Evolutionary conservation across 1,140 invertebrate genomes (phyloP).

Genomic region (Araneus ventricosus): DNA sequence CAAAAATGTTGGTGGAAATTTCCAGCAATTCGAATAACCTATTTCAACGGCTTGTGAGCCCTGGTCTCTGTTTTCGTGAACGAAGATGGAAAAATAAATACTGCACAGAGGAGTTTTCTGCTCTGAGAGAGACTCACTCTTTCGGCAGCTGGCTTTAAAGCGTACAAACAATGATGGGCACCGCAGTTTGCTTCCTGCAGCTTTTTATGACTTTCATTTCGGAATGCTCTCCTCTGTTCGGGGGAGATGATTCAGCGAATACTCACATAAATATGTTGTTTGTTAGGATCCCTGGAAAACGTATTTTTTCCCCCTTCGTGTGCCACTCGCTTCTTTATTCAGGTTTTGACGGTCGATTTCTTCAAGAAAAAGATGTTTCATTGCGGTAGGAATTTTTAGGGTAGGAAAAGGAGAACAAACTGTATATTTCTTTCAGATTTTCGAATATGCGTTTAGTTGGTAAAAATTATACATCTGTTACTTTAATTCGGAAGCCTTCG

Average conservation of each 20-base stretch:
- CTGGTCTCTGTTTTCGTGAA: neutral
- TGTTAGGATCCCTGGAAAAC: neutral
- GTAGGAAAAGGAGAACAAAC: no score
- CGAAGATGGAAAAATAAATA: neutral
- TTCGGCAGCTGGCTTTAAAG: neutral
- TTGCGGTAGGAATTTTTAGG: no score
- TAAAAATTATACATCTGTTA: no score
- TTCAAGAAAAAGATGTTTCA: no score
- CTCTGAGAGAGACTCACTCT: neutral
- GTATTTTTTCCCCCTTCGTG: no score
- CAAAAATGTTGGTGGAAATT: neutral
- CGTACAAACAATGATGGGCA: neutral
- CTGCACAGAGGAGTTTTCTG: neutral
- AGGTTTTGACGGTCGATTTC: no score
- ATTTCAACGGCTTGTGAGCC: neutral
- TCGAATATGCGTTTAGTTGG: no score
- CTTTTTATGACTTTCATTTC: constrained; percentile 4
- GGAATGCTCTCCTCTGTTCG: neutral
- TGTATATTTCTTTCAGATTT: no score
- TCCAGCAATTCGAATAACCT: neutral
- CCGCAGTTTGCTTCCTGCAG: neutral
- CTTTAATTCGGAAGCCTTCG: no score
- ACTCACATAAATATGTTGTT: neutral
- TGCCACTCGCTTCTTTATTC: no score
- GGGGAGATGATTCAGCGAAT: neutral